Evolutionary conservation across 2,113 vertebrate species (phyloP).

Genomic region (Hypomesus transpacificus): DNA sequence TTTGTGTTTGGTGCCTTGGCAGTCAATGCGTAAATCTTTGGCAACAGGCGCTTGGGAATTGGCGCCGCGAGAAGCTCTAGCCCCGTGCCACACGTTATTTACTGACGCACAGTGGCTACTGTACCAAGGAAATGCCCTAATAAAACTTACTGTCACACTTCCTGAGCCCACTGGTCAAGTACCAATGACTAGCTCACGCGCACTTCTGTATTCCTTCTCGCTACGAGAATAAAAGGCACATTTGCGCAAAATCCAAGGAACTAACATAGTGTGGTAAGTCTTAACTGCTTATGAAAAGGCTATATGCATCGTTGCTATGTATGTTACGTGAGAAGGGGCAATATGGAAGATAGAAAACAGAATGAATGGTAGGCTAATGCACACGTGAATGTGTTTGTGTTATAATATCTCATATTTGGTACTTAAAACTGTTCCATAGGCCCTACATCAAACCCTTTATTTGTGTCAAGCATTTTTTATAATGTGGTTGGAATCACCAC

Average conservation of each 20-base stretch:
- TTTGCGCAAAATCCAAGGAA: background rate
- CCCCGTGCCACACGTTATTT: constrained; percentile 18
- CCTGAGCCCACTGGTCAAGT: constrained; percentile 29
- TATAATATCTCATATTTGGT: too few relatives aligned
- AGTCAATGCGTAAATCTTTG: background rate
- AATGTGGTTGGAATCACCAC: too few relatives aligned
- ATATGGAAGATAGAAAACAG: background rate
- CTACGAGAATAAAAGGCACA: background rate
- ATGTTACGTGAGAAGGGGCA: background rate
- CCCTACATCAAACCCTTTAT: too few relatives aligned
- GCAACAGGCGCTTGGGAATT: background rate
- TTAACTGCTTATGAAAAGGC: background rate
- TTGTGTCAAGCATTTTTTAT: too few relatives aligned
- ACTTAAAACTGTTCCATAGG: too few relatives aligned
- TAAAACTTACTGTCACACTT: constrained; percentile 32
- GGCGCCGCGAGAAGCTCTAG: background rate
- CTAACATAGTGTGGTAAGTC: constrained; percentile 10
- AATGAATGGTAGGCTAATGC: too few relatives aligned
- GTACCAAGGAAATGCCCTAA: constrained; percentile 41
- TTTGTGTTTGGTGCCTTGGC: background rate
- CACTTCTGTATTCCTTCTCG: background rate
- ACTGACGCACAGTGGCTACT: constrained; percentile 20
- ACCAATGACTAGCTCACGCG: constrained; percentile 8
- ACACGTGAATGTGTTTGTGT: too few relatives aligned
- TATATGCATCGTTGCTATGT: background rate